Percentiles rank a stretch among this genome's conserved stretches.
phyloP scores from a whole-genome alignment of 2,888 invertebrate genomes.

The Calameuta idolon region DNA sequence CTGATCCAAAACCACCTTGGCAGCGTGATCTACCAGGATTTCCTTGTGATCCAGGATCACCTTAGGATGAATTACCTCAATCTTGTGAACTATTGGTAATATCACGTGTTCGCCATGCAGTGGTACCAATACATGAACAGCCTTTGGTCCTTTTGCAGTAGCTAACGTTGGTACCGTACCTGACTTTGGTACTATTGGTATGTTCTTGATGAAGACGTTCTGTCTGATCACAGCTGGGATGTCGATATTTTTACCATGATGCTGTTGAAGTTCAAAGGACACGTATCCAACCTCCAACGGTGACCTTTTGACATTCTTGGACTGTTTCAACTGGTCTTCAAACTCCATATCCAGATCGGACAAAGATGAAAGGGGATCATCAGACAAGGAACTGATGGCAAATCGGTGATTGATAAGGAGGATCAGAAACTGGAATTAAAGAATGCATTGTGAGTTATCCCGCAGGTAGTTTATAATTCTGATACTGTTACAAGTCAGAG shows the following conservation, averaged over 20 bases:
- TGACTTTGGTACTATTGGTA: slow-evolving; percentile 16
- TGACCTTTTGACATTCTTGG: slow-evolving; percentile 18
- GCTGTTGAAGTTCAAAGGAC: slow-evolving; percentile 16
- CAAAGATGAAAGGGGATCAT: not conserved
- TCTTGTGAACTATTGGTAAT: slow-evolving; percentile 7
- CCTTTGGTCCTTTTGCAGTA: slow-evolving; percentile 11
- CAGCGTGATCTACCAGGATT: slow-evolving; percentile 20
- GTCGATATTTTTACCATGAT: slow-evolving; percentile 7
- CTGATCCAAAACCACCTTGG: slow-evolving; percentile 15
- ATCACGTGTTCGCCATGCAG: slow-evolving; percentile 5
- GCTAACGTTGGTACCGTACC: slow-evolving; percentile 14
- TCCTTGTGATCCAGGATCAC: slow-evolving; percentile 19
- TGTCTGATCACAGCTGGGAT: slow-evolving; percentile 15
- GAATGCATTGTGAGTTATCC: not conserved
- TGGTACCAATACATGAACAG: slow-evolving; percentile 16
- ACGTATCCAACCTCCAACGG: slow-evolving; percentile 20
- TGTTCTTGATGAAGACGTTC: slow-evolving; percentile 10
- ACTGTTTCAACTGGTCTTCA: slow-evolving; percentile 10
- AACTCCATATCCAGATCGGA: not conserved
- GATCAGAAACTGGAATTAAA: not conserved
- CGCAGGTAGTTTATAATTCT: not conserved
- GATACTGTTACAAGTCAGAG: not conserved
- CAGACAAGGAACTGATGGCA: not conserved
- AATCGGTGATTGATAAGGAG: not conserved
- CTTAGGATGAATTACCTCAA: slow-evolving; percentile 5